These are phyloP conservation scores for Mythimna impura DNA, from an alignment of 2,888 invertebrate genomes.

Conservation along the genomic window DNA sequence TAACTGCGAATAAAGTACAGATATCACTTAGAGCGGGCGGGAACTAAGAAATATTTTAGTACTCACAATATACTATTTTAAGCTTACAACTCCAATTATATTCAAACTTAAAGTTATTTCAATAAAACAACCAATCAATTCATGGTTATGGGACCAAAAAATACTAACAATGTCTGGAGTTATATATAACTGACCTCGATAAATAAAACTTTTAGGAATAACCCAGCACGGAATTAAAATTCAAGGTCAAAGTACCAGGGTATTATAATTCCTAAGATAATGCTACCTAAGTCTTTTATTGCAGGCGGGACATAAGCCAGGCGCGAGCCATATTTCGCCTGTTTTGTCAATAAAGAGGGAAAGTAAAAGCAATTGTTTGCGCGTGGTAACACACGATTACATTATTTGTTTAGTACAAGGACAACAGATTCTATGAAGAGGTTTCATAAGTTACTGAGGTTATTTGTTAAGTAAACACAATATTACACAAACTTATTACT, in stretches of 20 bases:
- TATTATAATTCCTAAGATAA: conserved; percentile 53
- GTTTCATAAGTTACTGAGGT: conserved; percentile 39
- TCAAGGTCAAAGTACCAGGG: conserved; percentile 52
- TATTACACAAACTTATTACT: conserved; percentile 25
- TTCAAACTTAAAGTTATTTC: not conserved
- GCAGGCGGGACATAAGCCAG: conserved; percentile 37
- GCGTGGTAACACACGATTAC: conserved; percentile 57
- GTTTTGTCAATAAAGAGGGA: conserved; percentile 49
- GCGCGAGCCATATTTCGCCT: conserved; percentile 41
- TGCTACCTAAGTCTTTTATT: conserved; percentile 48
- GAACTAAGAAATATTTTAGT: conserved; percentile 1
- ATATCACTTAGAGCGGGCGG: not conserved
- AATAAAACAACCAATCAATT: conserved; percentile 15
- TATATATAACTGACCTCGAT: conserved; percentile 35
- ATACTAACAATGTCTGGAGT: conserved; percentile 21
- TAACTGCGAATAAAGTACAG: not conserved
- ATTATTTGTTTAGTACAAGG: conserved; percentile 56
- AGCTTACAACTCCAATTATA: not conserved
- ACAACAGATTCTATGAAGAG: conserved; percentile 40
- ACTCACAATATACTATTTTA: conserved; percentile 3
- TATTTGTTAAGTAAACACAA: conserved; percentile 33
- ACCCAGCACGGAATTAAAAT: conserved; percentile 41
- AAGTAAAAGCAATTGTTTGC: conserved; percentile 49
- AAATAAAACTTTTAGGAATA: conserved; percentile 30
- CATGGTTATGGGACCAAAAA: conserved; percentile 28